Evolutionary conservation across 2,888 invertebrate species (phyloP).

Genomic region (Chrysolina oricalcia): DNA sequence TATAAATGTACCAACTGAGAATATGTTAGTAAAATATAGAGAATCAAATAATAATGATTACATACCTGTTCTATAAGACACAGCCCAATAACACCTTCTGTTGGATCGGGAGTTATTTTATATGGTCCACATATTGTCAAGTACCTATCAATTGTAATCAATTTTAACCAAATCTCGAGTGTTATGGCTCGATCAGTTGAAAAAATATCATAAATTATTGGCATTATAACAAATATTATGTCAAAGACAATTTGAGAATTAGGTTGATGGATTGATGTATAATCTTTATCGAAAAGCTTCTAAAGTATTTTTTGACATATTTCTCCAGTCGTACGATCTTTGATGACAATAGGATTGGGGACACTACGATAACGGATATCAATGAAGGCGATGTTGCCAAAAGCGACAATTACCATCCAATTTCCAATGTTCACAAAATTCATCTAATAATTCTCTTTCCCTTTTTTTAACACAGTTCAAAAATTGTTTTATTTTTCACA

Average conservation of each 20-base stretch:
- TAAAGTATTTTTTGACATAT: too few species aligned
- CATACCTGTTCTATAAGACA: not conserved
- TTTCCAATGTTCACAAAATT: too few species aligned
- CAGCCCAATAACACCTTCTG: not conserved
- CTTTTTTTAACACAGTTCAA: too few species aligned
- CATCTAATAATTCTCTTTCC: too few species aligned
- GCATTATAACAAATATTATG: not conserved
- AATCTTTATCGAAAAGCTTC: too few species aligned
- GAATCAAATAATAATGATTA: not conserved
- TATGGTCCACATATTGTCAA: not conserved
- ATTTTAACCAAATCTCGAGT: not conserved
- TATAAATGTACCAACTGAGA: too few species aligned
- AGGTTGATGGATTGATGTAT: not conserved
- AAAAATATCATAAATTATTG: not conserved
- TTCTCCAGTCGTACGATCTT: too few species aligned
- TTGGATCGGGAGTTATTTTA: not conserved
- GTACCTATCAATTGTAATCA: not conserved
- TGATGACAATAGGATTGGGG: too few species aligned
- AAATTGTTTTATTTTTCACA: too few species aligned
- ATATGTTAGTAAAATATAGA: not conserved
- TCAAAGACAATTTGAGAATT: not conserved
- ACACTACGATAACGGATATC: too few species aligned
- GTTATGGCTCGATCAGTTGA: not conserved
- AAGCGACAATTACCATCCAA: too few species aligned
- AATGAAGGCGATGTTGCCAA: too few species aligned